Base-by-base conservation (phyloP, 2,797 vertebrate genomes). In the Spheniscus humboldti region DNA sequence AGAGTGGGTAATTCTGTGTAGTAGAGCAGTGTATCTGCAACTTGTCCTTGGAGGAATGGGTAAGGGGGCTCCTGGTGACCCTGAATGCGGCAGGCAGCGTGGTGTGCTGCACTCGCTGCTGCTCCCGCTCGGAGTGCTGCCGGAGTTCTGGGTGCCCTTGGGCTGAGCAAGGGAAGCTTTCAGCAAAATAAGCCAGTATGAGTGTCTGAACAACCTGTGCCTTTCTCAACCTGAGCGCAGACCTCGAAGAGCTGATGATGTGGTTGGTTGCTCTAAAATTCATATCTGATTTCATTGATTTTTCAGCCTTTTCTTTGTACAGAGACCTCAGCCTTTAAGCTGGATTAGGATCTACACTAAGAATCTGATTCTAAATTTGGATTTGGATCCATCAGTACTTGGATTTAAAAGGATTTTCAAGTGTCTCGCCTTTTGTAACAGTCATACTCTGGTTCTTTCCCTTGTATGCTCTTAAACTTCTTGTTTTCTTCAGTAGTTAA, bases 21-120 rank as follows among this genome's bases (percentile, higher is more conserved):
- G 25, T 7, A 15, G n/a, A 52, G 62, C 53, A 41, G 35, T 1
- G 3, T 12, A 6, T 31, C 37, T 57, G 27, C 41, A 12, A 3
- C 35, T 50, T 33, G 2, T 22, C 35, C 37, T 35, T 12, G 30
- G 28, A 59, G 37, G 47, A 27, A 9, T 37, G 55, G 28, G 16
- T 10, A 3, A 4, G 56, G 33, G 18, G 16, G 43, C 24, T 85
- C 7, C 28, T 0, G 0, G 31, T 22, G 71, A 7, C 59, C 0
- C 0, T 16, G 59, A 18, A 33, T 3, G 5, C 2, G 3, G 9
- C 15, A 20, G 28, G n/a, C 27, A n/a, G 50, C 0, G 0, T 25
- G 35, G 23, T 7, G 17, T 28, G 81, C 57, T 23, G 37, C 48
- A 4, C 57, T 59, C 23, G 10, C 57, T 37, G n/a, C 60, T 20